Conservation (phyloP, 1,140 invertebrate species). For the Hyposmocoma kahamanoa region DNA sequence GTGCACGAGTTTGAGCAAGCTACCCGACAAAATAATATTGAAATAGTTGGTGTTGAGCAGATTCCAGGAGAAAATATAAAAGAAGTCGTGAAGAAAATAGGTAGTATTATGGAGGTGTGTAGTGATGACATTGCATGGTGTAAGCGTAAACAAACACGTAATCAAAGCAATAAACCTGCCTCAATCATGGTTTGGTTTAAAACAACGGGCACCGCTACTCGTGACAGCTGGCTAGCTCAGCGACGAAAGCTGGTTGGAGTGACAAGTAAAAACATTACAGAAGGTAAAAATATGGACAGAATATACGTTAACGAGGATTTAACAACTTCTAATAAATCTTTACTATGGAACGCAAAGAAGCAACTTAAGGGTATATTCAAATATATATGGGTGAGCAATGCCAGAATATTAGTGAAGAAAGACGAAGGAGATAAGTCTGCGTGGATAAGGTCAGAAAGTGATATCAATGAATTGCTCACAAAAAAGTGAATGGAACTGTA, state of each 20-base stretch:
- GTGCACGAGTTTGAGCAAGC: conserved; percentile 10
- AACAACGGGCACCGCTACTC: background rate
- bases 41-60: conserved; percentile 12
- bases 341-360: conserved; percentile 4
- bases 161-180: background rate
- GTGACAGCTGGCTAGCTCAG: background rate
- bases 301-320: conserved; percentile 5
- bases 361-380: background rate
- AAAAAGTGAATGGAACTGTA: too few species aligned
- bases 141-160: background rate
- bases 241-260: background rate
- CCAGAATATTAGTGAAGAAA: conserved; percentile 1
- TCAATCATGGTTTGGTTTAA: conserved; percentile 7
- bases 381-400: background rate
- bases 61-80: conserved; percentile 11
- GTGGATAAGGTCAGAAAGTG: background rate
- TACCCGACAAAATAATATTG: conserved; percentile 7
- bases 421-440: background rate
- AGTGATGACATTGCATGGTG: background rate
- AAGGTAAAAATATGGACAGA: background rate
- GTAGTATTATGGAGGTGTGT: background rate
- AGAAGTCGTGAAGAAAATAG: background rate
- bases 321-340: background rate
- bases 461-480: too few species aligned
- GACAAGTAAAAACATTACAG: background rate